Base-by-base conservation (phyloP, 1,140 invertebrate species). In the Lepidotrigona ventralis region DNA sequence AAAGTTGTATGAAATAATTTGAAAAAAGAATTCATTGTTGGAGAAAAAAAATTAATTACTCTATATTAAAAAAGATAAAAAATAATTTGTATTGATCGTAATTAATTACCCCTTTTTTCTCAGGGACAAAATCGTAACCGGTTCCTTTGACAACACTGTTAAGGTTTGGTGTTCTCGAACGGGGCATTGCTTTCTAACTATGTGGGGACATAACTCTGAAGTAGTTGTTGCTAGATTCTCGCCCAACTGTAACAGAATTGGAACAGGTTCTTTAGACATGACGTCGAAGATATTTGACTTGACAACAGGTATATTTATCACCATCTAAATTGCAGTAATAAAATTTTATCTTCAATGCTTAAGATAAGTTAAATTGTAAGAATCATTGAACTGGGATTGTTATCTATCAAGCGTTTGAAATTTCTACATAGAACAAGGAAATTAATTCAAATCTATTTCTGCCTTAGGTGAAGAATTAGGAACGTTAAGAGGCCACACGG, bases 71-170 rank as follows among this genome's bases (percentile, higher is more conserved):
- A 60, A 23, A 60, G n/a, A n/a, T 14, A n/a, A 14, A 60, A 60
- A n/a, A 12, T 1, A n/a, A n/a, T 12, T n/a, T n/a, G 12, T 0
- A 12, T 60, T n/a, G 9, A 60, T 60, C n/a, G 12, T 14, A 60
- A 60, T 4, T 60, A n/a, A 60, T 60, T n/a, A 1, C 12, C 12
- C 1, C 26, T 64, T 8, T 26, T 64, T 8, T 46, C 1, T 29
- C 90, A 97, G 97, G 71, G 96, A 97, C 89, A 96, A 96, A 92
- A 96, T 97, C 26, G 93, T 97, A 51, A 97, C 97, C 0, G 97
- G 96, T 56, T 97, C 97, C 0, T 98, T 98, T 92, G 97, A 98
- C 92, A 97, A 96, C 91, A 97, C 97, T 0, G 96, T 96, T 46
- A 96, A 95, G 86, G 92, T 98, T 72, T 98, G 97, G 97, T 95